A percentile compares a stretch with the other conserved stretches of the same genome.
Conservation (phyloP, 2,797 vertebrate genomes). For the Esox lucius region DNA sequence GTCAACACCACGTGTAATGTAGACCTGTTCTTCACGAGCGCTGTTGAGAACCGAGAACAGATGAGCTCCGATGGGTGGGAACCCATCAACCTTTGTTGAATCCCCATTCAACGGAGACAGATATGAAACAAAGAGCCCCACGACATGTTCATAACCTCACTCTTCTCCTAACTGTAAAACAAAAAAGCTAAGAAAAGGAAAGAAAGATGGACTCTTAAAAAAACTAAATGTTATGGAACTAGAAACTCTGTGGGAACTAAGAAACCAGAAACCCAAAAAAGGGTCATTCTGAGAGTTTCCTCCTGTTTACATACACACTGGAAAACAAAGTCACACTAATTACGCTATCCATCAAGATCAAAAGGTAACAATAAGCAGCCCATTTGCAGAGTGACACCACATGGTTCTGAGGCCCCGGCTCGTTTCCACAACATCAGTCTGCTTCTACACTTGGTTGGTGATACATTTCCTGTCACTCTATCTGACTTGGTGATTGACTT, state of each 20-base stretch:
- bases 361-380: slow-evolving; percentile 49
- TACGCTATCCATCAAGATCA: slow-evolving; percentile 59
- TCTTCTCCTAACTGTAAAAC: slow-evolving; percentile 23
- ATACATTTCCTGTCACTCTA: slow-evolving; percentile 28
- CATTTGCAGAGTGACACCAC: slow-evolving; percentile 63
- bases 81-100: slow-evolving; percentile 46
- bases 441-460: slow-evolving; percentile 30
- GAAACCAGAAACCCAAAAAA: slow-evolving; percentile 40
- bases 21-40: background rate
- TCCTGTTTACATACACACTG: slow-evolving; percentile 49
- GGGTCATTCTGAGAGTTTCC: slow-evolving; percentile 54
- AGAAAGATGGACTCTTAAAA: slow-evolving; percentile 18
- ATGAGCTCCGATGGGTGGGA: slow-evolving; percentile 31
- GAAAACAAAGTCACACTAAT: slow-evolving; percentile 55
- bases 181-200: background rate
- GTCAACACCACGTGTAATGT: background rate
- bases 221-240: slow-evolving; percentile 39
- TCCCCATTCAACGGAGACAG: slow-evolving; percentile 31
- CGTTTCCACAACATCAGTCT: slow-evolving; percentile 60
- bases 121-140: slow-evolving; percentile 56
- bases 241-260: slow-evolving; percentile 33
- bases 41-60: slow-evolving; percentile 24
- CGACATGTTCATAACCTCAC: slow-evolving; percentile 49
- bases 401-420: slow-evolving; percentile 43
- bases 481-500: background rate